These are phyloP conservation scores for Eutolmus rufibarbis DNA, from an alignment of 2,888 invertebrate species.

Conservation along the genomic window DNA sequence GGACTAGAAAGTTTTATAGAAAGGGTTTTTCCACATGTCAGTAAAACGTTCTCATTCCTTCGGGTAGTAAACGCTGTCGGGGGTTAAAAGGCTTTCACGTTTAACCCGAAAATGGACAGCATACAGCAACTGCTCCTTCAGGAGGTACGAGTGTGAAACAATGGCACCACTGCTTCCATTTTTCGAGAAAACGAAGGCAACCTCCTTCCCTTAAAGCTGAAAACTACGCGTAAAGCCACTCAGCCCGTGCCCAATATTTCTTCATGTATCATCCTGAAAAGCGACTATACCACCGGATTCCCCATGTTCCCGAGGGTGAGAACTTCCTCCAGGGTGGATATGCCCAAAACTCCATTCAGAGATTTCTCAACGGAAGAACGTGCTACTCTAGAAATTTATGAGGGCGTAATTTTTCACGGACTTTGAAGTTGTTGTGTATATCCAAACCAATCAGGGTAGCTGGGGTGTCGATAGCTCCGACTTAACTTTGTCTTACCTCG, in stretches of 20 bases:
- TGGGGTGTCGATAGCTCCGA: slow-evolving; percentile 1
- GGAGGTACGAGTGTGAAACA: background rate
- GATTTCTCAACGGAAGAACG: background rate
- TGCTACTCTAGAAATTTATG: slow-evolving; percentile 22
- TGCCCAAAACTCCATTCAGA: background rate
- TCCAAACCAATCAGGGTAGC: background rate
- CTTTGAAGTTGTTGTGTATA: background rate
- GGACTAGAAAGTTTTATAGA: background rate
- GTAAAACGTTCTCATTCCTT: background rate
- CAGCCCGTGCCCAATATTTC: background rate
- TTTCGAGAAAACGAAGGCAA: background rate
- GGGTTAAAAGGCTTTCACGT: background rate
- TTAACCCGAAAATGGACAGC: background rate
- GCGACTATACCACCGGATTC: background rate
- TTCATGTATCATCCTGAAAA: background rate
- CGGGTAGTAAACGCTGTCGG: background rate
- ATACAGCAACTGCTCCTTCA: background rate
- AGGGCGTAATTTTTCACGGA: slow-evolving; percentile 26
- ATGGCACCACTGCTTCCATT: background rate
- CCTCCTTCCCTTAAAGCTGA: background rate
- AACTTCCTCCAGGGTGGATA: background rate
- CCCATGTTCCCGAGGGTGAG: background rate
- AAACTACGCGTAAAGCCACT: background rate
- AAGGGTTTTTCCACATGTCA: background rate
- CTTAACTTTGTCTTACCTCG: slow-evolving; percentile 5